A percentile compares a stretch with the other conserved stretches of the same genome.
Evolutionary conservation across 2,888 invertebrate species (phyloP).

Genomic region (Drosophila robusta): DNA sequence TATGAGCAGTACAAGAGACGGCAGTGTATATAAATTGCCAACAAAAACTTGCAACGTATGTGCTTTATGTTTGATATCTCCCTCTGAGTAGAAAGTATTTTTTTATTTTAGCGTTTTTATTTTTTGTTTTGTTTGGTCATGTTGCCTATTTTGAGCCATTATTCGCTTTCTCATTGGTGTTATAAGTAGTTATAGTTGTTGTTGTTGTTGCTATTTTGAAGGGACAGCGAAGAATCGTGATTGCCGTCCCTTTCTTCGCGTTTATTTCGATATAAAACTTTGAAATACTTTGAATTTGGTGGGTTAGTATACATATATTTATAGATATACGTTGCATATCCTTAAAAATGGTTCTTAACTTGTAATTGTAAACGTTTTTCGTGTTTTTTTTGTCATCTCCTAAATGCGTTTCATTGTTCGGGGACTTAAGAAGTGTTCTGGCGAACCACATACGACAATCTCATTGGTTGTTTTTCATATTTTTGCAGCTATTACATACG

Average conservation of each 20-base stretch:
- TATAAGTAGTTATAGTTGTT: conserved; percentile 25
- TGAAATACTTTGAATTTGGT: conserved; percentile 82
- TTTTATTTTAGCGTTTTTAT: conserved; percentile 2
- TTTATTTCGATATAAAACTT: conserved; percentile 66
- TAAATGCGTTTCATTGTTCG: conserved; percentile 57
- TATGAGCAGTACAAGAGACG: conserved; percentile 56
- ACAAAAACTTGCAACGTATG: conserved; percentile 23
- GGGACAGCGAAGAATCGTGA: conserved; percentile 23
- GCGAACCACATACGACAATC: conserved; percentile 35
- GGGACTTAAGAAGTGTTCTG: conserved; percentile 28
- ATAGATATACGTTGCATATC: conserved; percentile 68
- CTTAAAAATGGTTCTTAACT: conserved; percentile 72
- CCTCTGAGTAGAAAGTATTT: conserved; percentile 5
- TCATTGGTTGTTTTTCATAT: conserved; percentile 7
- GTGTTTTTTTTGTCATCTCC: conserved; percentile 34
- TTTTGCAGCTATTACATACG: conserved; percentile 63
- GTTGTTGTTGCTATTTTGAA: conserved; percentile 13
- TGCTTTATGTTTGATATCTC: conserved; percentile 31
- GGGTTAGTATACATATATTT: conserved; percentile 81
- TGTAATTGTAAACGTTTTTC: conserved; percentile 69
- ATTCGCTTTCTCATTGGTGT: conserved; percentile 11
- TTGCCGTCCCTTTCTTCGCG: conserved; percentile 35
- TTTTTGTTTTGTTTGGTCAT: conserved; percentile 21
- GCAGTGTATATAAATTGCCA: conserved; percentile 63
- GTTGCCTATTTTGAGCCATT: conserved; percentile 35